Conservation (phyloP, 2,797 vertebrate species). For the Spinus pinus region DNA sequence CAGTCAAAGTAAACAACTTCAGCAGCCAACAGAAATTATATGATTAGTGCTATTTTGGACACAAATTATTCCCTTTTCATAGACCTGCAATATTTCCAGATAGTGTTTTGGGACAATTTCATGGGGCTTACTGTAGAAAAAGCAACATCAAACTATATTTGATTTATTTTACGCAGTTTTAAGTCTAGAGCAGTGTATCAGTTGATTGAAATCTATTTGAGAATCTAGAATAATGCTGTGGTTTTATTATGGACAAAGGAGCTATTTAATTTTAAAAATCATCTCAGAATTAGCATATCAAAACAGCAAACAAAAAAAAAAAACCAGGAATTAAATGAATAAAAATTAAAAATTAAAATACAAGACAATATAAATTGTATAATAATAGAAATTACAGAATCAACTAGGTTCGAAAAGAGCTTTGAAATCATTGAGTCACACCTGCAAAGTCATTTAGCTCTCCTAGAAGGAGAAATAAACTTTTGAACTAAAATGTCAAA, state of each 20-base stretch:
- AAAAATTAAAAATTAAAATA: background rate
- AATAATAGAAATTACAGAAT: background rate
- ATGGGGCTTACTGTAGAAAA: background rate
- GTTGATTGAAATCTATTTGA: background rate
- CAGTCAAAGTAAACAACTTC: background rate
- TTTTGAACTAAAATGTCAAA: background rate
- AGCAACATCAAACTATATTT: background rate
- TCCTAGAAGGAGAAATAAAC: background rate
- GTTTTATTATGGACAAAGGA: background rate
- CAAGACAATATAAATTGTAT: background rate
- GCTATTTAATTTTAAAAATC: background rate
- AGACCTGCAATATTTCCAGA: background rate
- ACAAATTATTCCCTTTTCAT: background rate
- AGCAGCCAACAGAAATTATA: background rate
- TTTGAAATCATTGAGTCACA: background rate
- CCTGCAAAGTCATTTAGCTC: background rate
- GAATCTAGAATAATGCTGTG: background rate
- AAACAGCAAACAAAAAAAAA: background rate
- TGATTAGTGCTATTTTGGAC: background rate
- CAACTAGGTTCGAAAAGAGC: rapidly evolving
- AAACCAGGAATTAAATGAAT: background rate
- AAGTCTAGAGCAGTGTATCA: background rate
- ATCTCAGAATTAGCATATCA: background rate
- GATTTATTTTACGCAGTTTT: background rate
- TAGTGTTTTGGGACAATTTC: background rate